Base-by-base conservation (phyloP, 2,888 invertebrate species). In the Chromoteleia sp. region DNA sequence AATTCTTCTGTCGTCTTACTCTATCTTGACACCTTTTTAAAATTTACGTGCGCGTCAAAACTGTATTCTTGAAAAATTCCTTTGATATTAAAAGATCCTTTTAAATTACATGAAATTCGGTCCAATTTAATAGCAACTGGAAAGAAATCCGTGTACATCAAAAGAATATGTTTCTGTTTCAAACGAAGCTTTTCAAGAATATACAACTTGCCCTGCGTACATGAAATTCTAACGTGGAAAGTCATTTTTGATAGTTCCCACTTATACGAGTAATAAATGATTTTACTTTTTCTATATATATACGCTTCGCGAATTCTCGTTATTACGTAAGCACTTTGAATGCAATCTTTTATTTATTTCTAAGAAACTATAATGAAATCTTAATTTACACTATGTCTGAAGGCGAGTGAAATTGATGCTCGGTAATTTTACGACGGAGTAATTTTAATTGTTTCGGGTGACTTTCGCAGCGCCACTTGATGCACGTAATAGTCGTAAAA, bases 71-170 rank as follows among this genome's bases (percentile, higher is more conserved):
- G 19, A 45, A 33, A 21, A 54, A 17, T 68, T 45, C 54, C 14
- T 68, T 68, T 56, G 39, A 68, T 43, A 56, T 68, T 68, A 68
- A 68, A 70, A 33, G 21, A 68, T 58, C 19, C 58, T 30, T 68
- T 68, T 68, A 45, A 68, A 56, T 68, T 68, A 56, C 56, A 68
- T 54, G 29, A 67, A 52, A 67, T 54, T 52, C 21, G 52, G 39
- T 67, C 30, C 41, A 54, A 54, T 67, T 67, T 67, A 54, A 50
- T 25, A 10, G 14, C 21, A 14, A 21, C 36, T 50, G 17, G n/a
- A 65, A 65, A 65, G 65, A 65, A 65, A 50, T 50, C 65, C n/a
- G 21, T 10, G 50, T n/a, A 52, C 15, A 30, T 63, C 61, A 63
- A 48, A 65, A 65, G 65, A 65, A 65, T 50, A 65, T 15, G 52